Conservation (phyloP, 1,140 invertebrate genomes). For the Drosophila teissieri region DNA sequence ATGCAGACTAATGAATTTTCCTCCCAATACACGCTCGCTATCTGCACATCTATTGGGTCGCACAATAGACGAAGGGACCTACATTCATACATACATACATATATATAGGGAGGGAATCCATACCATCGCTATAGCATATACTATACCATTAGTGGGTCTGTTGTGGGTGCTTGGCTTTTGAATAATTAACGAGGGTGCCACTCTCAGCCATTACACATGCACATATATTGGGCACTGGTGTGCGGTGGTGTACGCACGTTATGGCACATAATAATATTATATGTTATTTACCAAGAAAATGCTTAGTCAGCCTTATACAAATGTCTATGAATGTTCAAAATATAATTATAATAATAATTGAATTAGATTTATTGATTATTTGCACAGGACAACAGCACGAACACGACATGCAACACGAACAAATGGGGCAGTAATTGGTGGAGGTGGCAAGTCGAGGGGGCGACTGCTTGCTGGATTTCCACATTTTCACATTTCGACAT, state of each 20-base stretch:
- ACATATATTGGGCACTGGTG: conserved; percentile 18
- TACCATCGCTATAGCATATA: neutral
- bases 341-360: conserved; percentile 84
- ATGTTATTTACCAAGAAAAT: conserved; percentile 83
- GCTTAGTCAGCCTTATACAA: conserved; percentile 83
- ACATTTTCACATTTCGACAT: neutral
- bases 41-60: conserved; percentile 43
- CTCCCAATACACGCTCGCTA: conserved; percentile 62
- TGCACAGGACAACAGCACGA: conserved; percentile 63
- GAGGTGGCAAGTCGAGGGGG: conserved; percentile 5
- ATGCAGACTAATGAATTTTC: conserved; percentile 78
- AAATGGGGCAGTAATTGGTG: conserved; percentile 34
- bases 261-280: conserved; percentile 80
- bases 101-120: neutral
- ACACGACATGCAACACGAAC: conserved; percentile 50
- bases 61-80: conserved; percentile 16
- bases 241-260: conserved; percentile 45
- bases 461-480: no score
- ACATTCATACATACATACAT: neutral
- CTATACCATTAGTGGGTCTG: conserved; percentile 57
- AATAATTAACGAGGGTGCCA: conserved; percentile 81
- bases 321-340: conserved; percentile 83
- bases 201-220: conserved; percentile 63
- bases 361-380: conserved; percentile 84
- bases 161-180: conserved; percentile 75